Evolutionary conservation across 2,797 vertebrate genomes (phyloP), one percentile per base, ranked within the genome.

Genomic region (Phylloscopus collybita): DNA sequence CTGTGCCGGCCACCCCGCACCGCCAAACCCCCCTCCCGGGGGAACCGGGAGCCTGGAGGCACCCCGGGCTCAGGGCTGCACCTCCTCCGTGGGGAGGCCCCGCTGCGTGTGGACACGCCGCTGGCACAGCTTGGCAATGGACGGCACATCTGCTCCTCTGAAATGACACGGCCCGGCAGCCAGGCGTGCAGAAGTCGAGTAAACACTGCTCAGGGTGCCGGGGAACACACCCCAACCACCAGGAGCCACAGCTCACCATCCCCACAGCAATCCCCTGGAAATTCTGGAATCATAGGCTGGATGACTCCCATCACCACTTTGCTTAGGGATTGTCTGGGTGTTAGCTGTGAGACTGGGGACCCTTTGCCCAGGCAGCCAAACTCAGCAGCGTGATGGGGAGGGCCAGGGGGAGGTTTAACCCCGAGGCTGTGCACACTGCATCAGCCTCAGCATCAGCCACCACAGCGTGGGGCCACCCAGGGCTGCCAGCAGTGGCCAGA

Each of bases 371-470:
- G 76, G 45, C 69, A 29, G 40, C 36, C 50, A 29, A 69, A 49
- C 16, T 32, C 3, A 0, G 36, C 51, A 26, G 20, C 0, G 1
- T 3, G 16, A 14, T 72, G 10, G 1, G 70, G 30, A 73, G n/a
- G 27, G 64, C 10, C 1, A 2, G 42, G 10, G 62, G 26, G 16
- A 56, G 62, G n/a, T 42, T 82, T 10, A 17, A 44, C 10, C 6
- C 1, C 1, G 16, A 1, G 1, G 40, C 20, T 50, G 45, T 11
- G n/a, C 44, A 26, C 56, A 5, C 17, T 30, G 75, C 59, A 42
- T 5, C 49, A 8, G 49, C 54, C 38, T 54, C 61, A 23, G 45
- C 74, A 30, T 8, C 71, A 10, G n/a, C 65, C 47, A 8, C 60
- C 18, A 3, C n/a, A 16, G 44, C 0, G 0, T 4, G 34, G 30